These are phyloP conservation scores for Parapsyche elsis DNA, from an alignment of 1,140 invertebrate genomes.

Conservation along the genomic window DNA sequence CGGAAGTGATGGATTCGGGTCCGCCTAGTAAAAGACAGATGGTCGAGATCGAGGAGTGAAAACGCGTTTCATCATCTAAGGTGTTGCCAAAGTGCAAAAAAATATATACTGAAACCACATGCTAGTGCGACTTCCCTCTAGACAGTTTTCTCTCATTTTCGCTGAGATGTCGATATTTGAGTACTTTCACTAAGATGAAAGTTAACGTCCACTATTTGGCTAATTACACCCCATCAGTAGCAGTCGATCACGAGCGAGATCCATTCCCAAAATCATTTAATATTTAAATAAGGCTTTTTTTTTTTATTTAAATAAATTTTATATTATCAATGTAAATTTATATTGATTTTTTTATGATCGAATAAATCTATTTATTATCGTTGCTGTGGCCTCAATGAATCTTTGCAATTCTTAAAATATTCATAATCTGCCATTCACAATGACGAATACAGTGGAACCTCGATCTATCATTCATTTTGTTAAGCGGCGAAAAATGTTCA, in stretches of 20 bases:
- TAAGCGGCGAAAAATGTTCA: no score
- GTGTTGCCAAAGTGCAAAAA: slow-evolving; percentile 40
- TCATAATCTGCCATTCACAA: neutral
- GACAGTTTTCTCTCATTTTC: neutral
- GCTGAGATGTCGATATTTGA: no score
- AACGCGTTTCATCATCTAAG: neutral
- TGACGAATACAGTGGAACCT: no score
- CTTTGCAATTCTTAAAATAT: neutral
- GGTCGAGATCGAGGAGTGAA: slow-evolving; percentile 54
- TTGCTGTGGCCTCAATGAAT: neutral
- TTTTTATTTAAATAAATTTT: no score
- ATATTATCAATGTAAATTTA: no score
- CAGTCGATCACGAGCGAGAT: no score
- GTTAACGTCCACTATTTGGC: no score
- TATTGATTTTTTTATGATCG: neutral
- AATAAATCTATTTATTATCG: neutral
- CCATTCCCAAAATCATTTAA: no score
- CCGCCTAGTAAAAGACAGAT: slow-evolving; percentile 65
- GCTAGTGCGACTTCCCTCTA: slow-evolving; percentile 36
- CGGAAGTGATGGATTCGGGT: slow-evolving; percentile 63
- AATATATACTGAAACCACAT: slow-evolving; percentile 27
- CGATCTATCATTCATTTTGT: no score
- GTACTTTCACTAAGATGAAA: no score
- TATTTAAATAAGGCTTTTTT: no score
- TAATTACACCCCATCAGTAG: no score